Conservation (phyloP, 2,797 vertebrate species). For the Ctenopoma kingsleyae region DNA sequence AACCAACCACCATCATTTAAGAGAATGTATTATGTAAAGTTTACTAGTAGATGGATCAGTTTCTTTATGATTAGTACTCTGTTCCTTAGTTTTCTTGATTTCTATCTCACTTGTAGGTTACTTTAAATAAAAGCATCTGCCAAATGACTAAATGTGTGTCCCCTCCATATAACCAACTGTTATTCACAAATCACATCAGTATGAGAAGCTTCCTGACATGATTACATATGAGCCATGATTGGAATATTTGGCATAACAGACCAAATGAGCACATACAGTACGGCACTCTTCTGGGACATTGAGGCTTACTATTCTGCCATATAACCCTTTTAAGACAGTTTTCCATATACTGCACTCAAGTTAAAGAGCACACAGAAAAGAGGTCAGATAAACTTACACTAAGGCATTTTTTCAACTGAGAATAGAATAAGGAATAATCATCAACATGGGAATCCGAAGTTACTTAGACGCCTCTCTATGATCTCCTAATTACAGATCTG, state of each 20-base stretch:
- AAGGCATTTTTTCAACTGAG: neutral
- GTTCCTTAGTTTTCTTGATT: neutral
- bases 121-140: too few species aligned
- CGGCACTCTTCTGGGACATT: neutral
- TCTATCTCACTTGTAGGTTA: too few species aligned
- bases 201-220: neutral
- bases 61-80: neutral
- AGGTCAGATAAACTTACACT: neutral
- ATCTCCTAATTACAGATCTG: slow-evolving; percentile 24
- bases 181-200: neutral
- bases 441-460: neutral
- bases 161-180: neutral
- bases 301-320: neutral
- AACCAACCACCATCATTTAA: slow-evolving; percentile 16
- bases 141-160: too few species aligned
- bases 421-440: neutral
- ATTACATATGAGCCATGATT: neutral
- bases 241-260: slow-evolving; percentile 2
- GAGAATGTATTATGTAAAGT: neutral
- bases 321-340: neutral
- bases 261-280: neutral
- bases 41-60: neutral
- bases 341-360: neutral
- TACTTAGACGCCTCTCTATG: neutral
- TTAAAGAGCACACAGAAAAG: neutral